Evolutionary conservation across 2,113 vertebrate species (phyloP).

Genomic region (Labeo catla): DNA sequence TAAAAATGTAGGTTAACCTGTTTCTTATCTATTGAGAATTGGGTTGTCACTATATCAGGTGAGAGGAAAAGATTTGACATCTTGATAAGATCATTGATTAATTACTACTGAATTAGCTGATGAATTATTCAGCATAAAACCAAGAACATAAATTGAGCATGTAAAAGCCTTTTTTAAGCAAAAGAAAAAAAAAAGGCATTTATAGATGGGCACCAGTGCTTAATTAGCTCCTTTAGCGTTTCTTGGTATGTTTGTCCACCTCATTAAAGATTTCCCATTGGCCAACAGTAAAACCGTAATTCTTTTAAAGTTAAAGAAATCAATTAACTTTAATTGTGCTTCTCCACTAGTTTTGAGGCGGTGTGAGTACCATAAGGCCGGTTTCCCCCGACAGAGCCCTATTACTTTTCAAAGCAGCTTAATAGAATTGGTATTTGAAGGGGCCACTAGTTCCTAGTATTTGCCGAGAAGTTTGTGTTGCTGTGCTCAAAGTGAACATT

Average conservation of each 20-base stretch:
- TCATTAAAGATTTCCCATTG: constrained; percentile 31
- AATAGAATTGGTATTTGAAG: constrained; percentile 30
- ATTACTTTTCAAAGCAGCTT: constrained; percentile 22
- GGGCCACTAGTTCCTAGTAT: neutral
- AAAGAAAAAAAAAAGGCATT: neutral
- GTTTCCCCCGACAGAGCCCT: constrained; percentile 23
- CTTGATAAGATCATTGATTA: neutral
- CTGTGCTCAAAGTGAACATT: constrained; percentile 14
- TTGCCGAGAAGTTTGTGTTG: neutral
- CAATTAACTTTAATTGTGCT: constrained; percentile 40
- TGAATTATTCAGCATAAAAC: neutral
- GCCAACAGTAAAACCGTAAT: constrained; percentile 2
- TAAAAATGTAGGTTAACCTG: neutral
- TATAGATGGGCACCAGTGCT: neutral
- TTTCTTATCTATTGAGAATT: neutral
- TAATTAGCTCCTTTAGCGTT: neutral
- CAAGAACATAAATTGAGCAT: neutral
- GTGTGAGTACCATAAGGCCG: neutral
- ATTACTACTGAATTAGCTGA: neutral
- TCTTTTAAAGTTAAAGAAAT: constrained; percentile 34
- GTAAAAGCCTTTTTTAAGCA: neutral
- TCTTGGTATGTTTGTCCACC: constrained; percentile 2
- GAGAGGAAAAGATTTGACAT: neutral
- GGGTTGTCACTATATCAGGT: neutral
- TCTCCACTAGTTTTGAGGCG: constrained; percentile 24